Evolutionary conservation across 92 coral and sea anemone genomes (phyloP).

Genomic region (Zoanthus solanderi): DNA sequence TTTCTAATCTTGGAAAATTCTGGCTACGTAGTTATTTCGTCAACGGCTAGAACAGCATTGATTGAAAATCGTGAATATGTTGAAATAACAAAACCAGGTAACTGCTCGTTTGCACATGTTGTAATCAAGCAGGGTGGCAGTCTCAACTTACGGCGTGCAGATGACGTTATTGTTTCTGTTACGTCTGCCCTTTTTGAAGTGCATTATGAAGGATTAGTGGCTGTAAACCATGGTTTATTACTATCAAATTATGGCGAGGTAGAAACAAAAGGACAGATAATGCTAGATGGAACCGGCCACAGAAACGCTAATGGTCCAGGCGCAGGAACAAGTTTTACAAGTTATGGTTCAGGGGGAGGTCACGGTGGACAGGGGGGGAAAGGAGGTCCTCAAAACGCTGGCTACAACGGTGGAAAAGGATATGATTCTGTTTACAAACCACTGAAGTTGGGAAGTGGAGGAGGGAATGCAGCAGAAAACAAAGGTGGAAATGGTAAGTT

Average conservation of each 20-base stretch:
- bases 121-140: slow-evolving; percentile 71
- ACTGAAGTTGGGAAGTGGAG: slow-evolving; percentile 71
- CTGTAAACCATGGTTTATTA: slow-evolving; percentile 67
- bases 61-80: slow-evolving; percentile 76
- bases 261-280: slow-evolving; percentile 63
- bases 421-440: slow-evolving; percentile 78
- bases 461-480: slow-evolving; percentile 55
- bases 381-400: slow-evolving; percentile 26
- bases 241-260: slow-evolving; percentile 67
- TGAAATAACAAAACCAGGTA: slow-evolving; percentile 70
- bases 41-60: slow-evolving; percentile 74
- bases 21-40: slow-evolving; percentile 58
- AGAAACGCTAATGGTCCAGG: slow-evolving; percentile 61
- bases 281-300: slow-evolving; percentile 69
- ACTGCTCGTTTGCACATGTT: slow-evolving; percentile 67
- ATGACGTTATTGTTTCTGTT: slow-evolving; percentile 64
- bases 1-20: slow-evolving; percentile 66
- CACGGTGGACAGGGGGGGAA: slow-evolving; percentile 76
- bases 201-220: slow-evolving; percentile 66
- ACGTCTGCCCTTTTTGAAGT: slow-evolving; percentile 74
- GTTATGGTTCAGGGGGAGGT: slow-evolving; percentile 75
- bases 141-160: slow-evolving; percentile 60
- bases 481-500: slow-evolving; percentile 67
- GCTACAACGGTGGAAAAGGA: slow-evolving; percentile 54
- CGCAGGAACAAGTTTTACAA: slow-evolving; percentile 43